A percentile compares a stretch with the other conserved stretches of the same genome.
Conservation (phyloP, 2,888 invertebrate species). For the Clunio marinus region DNA sequence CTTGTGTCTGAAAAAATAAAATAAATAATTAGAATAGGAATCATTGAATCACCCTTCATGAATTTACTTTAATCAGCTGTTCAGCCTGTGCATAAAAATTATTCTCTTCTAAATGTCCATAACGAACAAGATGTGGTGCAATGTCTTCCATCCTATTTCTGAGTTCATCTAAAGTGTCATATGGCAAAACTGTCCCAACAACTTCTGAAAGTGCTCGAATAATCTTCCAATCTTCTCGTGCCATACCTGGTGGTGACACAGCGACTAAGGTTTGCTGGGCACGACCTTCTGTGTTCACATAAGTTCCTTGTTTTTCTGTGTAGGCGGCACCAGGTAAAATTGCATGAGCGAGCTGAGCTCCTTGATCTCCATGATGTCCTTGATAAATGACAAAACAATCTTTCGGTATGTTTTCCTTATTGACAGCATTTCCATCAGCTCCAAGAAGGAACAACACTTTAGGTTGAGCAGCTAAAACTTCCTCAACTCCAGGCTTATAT, state of each 20-base stretch:
- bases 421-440: conserved; percentile 83
- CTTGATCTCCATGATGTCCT: conserved; percentile 94
- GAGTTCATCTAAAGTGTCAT: conserved; percentile 80
- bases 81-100: conserved; percentile 77
- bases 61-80: conserved; percentile 62
- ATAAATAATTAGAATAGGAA: conserved; percentile 15
- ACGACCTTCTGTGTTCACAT: conserved; percentile 96
- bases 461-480: conserved; percentile 59
- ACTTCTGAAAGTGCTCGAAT: conserved; percentile 95
- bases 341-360: conserved; percentile 88
- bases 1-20: conserved; percentile 47
- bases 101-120: conserved; percentile 78
- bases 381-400: conserved; percentile 86
- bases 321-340: conserved; percentile 95
- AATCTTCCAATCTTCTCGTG: conserved; percentile 98
- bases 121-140: conserved; percentile 82
- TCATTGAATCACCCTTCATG: background rate
- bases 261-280: conserved; percentile 86
- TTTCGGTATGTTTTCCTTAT: conserved; percentile 70
- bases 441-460: conserved; percentile 85
- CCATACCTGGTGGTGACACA: conserved; percentile 86
- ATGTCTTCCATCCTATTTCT: conserved; percentile 76
- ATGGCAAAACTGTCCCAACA: conserved; percentile 66
- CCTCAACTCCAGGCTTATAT: conserved; percentile 69
- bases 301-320: conserved; percentile 97